phyloP scores from a whole-genome alignment of 2,113 vertebrate genomes.

The Cariama cristata region DNA sequence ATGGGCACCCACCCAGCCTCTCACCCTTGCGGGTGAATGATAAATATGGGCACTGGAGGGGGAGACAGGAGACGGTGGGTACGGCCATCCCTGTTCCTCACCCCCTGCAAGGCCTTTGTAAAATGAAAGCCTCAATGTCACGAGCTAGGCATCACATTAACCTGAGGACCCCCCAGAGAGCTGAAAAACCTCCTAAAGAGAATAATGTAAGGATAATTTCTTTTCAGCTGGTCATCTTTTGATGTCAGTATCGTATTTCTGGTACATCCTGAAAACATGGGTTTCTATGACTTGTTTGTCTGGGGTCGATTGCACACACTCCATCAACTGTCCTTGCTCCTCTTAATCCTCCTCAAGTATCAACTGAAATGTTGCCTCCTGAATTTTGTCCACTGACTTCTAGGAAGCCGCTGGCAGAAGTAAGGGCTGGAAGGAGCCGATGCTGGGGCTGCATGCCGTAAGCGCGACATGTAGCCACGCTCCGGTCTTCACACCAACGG shows the following conservation, averaged over 20 bases:
- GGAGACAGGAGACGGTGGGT: not conserved
- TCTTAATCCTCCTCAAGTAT: not conserved
- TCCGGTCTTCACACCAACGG: not conserved
- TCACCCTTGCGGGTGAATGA: not conserved
- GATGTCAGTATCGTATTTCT: not conserved
- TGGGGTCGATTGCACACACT: fast-evolving
- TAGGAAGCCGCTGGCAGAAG: not conserved
- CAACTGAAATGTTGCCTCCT: not conserved
- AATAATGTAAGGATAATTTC: not conserved
- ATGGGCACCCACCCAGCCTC: not conserved
- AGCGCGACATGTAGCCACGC: fast-evolving
- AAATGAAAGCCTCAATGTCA: not conserved
- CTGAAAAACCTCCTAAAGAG: not conserved
- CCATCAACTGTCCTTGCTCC: not conserved
- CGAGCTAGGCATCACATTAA: fast-evolving
- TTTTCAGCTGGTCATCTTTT: not conserved
- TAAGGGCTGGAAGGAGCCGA: not conserved
- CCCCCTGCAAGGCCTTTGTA: not conserved
- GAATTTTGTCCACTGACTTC: not conserved
- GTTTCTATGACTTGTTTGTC: fast-evolving
- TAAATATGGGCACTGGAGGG: not conserved
- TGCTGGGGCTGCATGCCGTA: not conserved
- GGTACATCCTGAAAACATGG: not conserved
- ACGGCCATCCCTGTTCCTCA: no score
- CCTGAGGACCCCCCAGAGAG: not conserved